phyloP scores from a whole-genome alignment of 2,797 vertebrate genomes.

The Columba guinea region DNA sequence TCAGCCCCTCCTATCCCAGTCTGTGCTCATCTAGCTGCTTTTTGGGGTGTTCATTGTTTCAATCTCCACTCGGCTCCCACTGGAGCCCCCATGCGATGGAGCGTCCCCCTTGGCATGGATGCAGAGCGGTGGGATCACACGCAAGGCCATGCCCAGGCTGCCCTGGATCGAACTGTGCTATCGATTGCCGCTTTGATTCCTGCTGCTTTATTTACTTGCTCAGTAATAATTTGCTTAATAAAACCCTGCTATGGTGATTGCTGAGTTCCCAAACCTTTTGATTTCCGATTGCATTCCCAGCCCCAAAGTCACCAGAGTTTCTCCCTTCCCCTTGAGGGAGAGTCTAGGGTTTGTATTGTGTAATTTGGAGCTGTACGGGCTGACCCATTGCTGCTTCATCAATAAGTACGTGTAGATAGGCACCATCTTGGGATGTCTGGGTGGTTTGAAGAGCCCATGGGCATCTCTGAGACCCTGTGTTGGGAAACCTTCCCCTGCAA shows the following conservation, averaged over 20 bases:
- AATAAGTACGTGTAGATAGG: background rate
- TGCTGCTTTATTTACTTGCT: conserved; percentile 44
- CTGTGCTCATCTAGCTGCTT: rapidly evolving
- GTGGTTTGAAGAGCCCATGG: background rate
- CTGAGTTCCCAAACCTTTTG: background rate
- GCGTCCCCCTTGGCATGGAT: rapidly evolving
- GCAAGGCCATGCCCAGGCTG: rapidly evolving
- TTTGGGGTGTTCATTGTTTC: background rate
- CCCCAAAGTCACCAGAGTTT: background rate
- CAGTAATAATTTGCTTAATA: conserved; percentile 45
- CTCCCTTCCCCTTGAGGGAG: background rate
- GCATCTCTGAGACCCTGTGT: background rate
- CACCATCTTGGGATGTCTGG: too few relatives aligned
- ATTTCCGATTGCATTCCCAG: background rate
- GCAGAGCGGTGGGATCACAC: background rate
- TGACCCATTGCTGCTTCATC: background rate
- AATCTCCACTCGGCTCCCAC: background rate
- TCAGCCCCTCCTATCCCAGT: background rate
- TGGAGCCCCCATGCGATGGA: rapidly evolving
- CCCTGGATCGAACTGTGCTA: background rate
- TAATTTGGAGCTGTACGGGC: background rate
- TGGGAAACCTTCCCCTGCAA: rapidly evolving
- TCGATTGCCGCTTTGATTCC: background rate
- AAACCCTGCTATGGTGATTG: background rate
- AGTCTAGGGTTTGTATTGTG: rapidly evolving